These are phyloP conservation scores for Eumaeus atala DNA, from an alignment of 1,140 invertebrate species.

Conservation along the genomic window DNA sequence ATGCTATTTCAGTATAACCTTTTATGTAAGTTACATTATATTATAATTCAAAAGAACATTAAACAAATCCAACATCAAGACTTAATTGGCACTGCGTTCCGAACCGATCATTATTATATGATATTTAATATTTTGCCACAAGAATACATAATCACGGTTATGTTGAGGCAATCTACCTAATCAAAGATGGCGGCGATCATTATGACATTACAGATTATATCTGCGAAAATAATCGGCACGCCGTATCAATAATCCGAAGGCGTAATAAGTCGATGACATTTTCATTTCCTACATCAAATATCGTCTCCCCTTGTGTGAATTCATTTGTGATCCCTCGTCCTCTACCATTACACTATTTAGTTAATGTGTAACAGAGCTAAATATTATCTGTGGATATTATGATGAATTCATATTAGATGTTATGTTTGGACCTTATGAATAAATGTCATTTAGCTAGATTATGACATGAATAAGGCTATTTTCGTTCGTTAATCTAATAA, in stretches of 20 bases:
- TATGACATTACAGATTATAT: conserved; percentile 37
- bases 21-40: too few relatives aligned
- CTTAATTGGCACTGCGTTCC: too few relatives aligned
- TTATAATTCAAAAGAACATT: too few relatives aligned
- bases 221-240: conserved; percentile 40
- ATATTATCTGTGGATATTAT: conserved; percentile 6
- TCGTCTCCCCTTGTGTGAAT: conserved; percentile 39
- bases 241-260: conserved; percentile 64
- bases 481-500: background rate
- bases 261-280: conserved; percentile 66
- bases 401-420: background rate
- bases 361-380: conserved; percentile 29
- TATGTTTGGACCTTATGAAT: background rate
- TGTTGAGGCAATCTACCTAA: conserved; percentile 23
- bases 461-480: background rate
- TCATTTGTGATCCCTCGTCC: conserved; percentile 52
- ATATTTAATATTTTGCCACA: too few relatives aligned
- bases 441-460: background rate
- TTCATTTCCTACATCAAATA: conserved; percentile 69
- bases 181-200: conserved; percentile 36
- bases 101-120: too few relatives aligned
- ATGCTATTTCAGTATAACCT: too few relatives aligned
- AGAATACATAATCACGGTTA: conserved; percentile 24
- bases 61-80: too few relatives aligned
- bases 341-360: conserved; percentile 37